Conservation (phyloP, 2,113 vertebrate species). For the Protobothrops mucrosquamatus region DNA sequence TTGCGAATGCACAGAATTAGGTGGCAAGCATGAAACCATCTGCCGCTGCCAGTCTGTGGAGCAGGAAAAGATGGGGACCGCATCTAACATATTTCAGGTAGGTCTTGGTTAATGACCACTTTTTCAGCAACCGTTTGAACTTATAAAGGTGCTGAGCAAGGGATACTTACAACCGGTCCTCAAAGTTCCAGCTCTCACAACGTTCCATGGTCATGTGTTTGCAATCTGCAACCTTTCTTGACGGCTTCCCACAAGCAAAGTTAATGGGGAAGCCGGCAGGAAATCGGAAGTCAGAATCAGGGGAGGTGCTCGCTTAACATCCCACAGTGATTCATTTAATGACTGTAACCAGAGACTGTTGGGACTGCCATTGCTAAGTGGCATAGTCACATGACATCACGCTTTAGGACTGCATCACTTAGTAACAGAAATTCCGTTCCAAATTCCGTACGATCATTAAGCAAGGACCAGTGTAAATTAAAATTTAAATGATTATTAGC, state of each 20-base stretch:
- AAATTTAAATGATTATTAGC: background rate
- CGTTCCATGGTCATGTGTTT: background rate
- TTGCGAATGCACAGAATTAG: background rate
- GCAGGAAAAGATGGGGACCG: background rate
- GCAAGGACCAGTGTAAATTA: background rate
- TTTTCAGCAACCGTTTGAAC: background rate
- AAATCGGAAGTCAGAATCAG: background rate
- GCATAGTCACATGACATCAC: background rate
- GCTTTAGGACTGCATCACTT: background rate
- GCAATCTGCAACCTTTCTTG: background rate
- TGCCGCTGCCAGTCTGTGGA: background rate
- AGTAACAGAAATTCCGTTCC: background rate
- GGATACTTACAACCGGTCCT: background rate
- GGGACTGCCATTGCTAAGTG: background rate
- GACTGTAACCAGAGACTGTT: background rate
- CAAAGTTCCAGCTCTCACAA: background rate
- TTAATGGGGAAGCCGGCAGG: background rate
- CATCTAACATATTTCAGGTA: background rate
- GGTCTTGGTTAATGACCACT: background rate
- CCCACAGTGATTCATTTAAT: background rate
- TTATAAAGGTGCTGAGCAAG: background rate
- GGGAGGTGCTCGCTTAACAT: background rate
- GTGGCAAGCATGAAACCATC: background rate
- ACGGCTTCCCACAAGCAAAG: background rate
- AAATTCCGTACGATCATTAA: background rate